Base-by-base conservation (phyloP, 2,797 vertebrate genomes). In the Holocentrus rufus region DNA sequence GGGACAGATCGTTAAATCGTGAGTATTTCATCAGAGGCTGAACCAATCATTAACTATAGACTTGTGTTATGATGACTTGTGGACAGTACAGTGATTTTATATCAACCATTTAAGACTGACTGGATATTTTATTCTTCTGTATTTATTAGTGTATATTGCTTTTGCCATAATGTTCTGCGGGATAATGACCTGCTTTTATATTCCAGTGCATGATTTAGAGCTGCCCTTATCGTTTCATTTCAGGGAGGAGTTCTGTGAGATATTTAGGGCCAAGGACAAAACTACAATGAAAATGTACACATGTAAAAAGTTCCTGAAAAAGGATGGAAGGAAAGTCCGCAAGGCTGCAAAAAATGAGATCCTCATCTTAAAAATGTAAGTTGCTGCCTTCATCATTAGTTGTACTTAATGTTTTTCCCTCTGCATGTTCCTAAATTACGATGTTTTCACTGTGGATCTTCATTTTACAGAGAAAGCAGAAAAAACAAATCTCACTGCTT, bases 331-430 rank as follows among this genome's bases (percentile, higher is more conserved):
- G 76, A 99, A 98, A 90, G 96, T 99, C 79, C 93, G 98, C 76
- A 99, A 98, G 90, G 96, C 97, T 0, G 98, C 98, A 18, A 99
- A 99, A 92, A 99, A 98, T 4, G 98, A 99, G 92, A 99, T 99
- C 69, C 93, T 96, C 83, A 99, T 99, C 85, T 92, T 99, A 62
- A 98, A 98, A 91, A 98, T 99, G 98, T 98, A 80, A 95, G 97
- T 95, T 18, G 3, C 8, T 27, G 10, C 1, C 17, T 59, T 27
- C 20, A 8, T 9, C 22, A 10, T 50, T 57, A 5, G 23, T 23
- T 50, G 31, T 54, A 5, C 6, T 44, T 47, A 1, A 27, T 25
- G 11, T 27, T 30, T 8, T 18, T 47, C 25, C 7, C 9, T 46
- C 11, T 30, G 31, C 44, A 17, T 30, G 5, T 5, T 47, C n/a